These are phyloP conservation scores for Drosophila ironensis DNA, from an alignment of 1,140 invertebrate genomes.

Conservation along the genomic window DNA sequence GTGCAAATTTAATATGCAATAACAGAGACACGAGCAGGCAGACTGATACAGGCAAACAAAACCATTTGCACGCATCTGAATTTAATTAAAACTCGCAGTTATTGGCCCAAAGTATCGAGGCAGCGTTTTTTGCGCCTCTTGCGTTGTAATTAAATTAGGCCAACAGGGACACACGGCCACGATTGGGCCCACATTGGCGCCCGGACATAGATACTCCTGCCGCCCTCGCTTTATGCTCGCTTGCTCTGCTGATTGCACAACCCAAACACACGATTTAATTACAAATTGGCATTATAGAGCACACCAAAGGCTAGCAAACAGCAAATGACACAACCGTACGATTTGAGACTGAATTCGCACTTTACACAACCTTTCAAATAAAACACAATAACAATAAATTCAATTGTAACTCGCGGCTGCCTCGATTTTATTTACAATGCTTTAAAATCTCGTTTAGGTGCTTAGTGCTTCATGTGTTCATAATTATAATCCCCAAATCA, in stretches of 20 bases:
- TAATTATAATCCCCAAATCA: constrained; percentile 68
- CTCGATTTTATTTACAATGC: constrained; percentile 59
- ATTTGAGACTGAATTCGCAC: too few species aligned
- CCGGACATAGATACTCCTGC: background rate
- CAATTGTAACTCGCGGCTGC: too few species aligned
- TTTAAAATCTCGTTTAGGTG: constrained; percentile 50
- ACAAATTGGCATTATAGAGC: constrained; percentile 53
- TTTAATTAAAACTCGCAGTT: constrained; percentile 76
- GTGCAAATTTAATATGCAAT: constrained; percentile 74
- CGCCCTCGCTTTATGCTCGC: background rate
- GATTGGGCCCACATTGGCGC: background rate
- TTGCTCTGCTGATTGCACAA: constrained; percentile 15
- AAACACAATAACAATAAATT: too few species aligned
- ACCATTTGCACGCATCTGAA: constrained; percentile 59
- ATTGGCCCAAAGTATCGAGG: constrained; percentile 67
- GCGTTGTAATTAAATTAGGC: constrained; percentile 73
- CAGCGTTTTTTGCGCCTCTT: constrained; percentile 10
- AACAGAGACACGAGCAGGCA: constrained; percentile 20
- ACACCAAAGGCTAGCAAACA: constrained; percentile 13
- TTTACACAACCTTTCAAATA: too few species aligned
- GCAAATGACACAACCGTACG: too few species aligned
- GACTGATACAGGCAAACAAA: background rate
- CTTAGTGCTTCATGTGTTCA: constrained; percentile 51
- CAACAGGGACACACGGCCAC: constrained; percentile 39
- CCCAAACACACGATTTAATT: constrained; percentile 61